Base-by-base conservation (phyloP, 2,113 vertebrate species). In the Sander lucioperca region DNA sequence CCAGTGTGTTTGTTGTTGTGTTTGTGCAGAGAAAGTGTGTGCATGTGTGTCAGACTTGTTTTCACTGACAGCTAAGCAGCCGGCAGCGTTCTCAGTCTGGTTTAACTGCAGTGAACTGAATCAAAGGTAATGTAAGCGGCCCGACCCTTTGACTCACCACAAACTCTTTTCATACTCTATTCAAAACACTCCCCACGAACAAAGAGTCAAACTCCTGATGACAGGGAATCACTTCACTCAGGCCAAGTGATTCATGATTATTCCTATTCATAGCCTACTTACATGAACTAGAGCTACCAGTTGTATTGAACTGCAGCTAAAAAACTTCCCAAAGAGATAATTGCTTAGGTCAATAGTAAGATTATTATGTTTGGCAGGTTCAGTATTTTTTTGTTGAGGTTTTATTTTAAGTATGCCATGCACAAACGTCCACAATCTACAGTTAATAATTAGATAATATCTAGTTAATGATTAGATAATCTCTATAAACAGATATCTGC, bases 61-160 rank as follows among this genome's bases (percentile, higher is more conserved):
- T 89, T 82, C 74, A 62, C 62, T 16, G 33, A 82, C 62, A 59
- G 64, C 70, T 15, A 33, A 83, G 74, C 63, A 85, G 74, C 81
- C 85, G 19, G 64, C 58, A 76, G 87, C 73, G 4, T 74, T 86
- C 83, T 89, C 76, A 70, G 88, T 87, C 82, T 83, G 81, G 53
- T 86, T 78, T 3, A 39, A 71, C 71, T 10, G 74, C 4, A 54
- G 64, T 36, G 86, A 87, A 74, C 83, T 77, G 85, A 86, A 86
- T 84, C 72, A 51, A 88, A 82, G 18, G 74, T 70, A 83, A 77
- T 36, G 74, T 14, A 23, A 50, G 73, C 64, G 4, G 72, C 88
- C 83, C 39, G 63, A 74, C 89, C 87, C 79, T 3, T 43, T 91
- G 91, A 93, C 80, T 93, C 92, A 90, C 27, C 15, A 4, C 50